phyloP scores from a whole-genome alignment of 2,888 invertebrate genomes.

The Hirtodrosophila histrioides region DNA sequence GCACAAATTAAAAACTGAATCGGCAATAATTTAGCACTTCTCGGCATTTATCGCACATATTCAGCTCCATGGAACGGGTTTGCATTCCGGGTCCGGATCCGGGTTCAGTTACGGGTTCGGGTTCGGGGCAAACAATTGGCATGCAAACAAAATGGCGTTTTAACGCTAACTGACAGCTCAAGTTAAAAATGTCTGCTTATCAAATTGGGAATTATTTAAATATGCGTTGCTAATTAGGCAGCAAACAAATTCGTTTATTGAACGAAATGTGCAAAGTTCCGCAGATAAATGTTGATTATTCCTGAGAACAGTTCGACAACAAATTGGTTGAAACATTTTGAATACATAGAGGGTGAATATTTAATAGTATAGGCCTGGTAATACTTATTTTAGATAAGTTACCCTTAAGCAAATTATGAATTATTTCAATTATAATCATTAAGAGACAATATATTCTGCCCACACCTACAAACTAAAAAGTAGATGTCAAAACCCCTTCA shows the following conservation, averaged over 20 bases:
- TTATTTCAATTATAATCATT: no score
- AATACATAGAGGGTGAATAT: no score
- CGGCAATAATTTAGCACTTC: slow-evolving; percentile 79
- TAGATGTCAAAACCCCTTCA: no score
- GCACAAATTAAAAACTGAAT: slow-evolving; percentile 78
- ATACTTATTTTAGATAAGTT: no score
- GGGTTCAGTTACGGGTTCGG: neutral
- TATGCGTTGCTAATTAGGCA: slow-evolving; percentile 81
- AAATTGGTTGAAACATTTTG: no score
- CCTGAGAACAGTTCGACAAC: neutral
- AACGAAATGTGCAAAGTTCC: slow-evolving; percentile 28
- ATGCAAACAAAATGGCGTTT: slow-evolving; percentile 77
- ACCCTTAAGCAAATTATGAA: no score
- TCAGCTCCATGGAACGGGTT: neutral
- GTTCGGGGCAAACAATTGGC: slow-evolving; percentile 35
- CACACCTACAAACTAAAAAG: no score
- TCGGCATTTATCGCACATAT: slow-evolving; percentile 58
- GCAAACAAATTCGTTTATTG: slow-evolving; percentile 71
- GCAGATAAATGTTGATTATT: slow-evolving; percentile 19
- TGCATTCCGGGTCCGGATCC: neutral
- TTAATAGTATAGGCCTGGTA: no score
- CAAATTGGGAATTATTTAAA: slow-evolving; percentile 81
- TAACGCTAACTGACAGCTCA: slow-evolving; percentile 80
- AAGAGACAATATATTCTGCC: no score
- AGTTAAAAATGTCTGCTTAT: slow-evolving; percentile 82